Percentiles rank a stretch among this genome's conserved stretches.
phyloP scores from a whole-genome alignment of 2,113 vertebrate genomes.

The Periophthalmus modestus region DNA sequence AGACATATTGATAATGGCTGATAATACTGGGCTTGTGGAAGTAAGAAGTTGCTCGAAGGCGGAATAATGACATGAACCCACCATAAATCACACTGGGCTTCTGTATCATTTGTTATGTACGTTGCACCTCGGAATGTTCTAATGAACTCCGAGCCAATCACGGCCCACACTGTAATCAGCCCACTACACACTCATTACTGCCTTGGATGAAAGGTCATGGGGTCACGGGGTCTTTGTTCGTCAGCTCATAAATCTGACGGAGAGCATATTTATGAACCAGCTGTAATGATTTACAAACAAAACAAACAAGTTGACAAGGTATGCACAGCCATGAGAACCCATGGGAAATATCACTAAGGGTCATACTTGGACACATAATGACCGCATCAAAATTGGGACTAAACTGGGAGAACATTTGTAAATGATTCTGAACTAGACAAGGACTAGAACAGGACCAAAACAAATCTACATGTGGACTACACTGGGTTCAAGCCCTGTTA shows the following conservation, averaged over 20 bases:
- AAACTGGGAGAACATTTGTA: too few relatives aligned
- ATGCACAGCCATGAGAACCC: not conserved
- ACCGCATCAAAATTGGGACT: too few relatives aligned
- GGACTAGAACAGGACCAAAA: too few relatives aligned
- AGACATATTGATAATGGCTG: not conserved
- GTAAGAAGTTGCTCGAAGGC: conserved; percentile 10
- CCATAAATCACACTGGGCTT: conserved; percentile 32
- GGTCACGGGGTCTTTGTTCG: conserved; percentile 27
- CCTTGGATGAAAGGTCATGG: conserved; percentile 38
- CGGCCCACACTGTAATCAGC: conserved; percentile 34
- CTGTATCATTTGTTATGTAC: conserved; percentile 23
- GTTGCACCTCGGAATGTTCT: conserved; percentile 20
- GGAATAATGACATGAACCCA: conserved; percentile 23
- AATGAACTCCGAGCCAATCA: conserved; percentile 28
- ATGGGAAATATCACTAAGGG: not conserved
- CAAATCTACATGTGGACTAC: too few relatives aligned
- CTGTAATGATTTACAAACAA: conserved; percentile 1
- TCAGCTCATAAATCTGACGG: conserved; percentile 11
- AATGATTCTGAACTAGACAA: too few relatives aligned
- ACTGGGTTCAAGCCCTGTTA: too few relatives aligned
- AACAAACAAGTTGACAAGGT: not conserved
- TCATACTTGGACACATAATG: too few relatives aligned
- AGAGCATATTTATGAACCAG: not conserved
- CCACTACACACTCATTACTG: conserved; percentile 44
- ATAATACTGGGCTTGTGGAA: not conserved